Percentiles rank a stretch among this genome's conserved stretches.
These are phyloP conservation scores for Euura saliciscinereae DNA, from an alignment of 1,140 invertebrate genomes.

Conservation along the genomic window DNA sequence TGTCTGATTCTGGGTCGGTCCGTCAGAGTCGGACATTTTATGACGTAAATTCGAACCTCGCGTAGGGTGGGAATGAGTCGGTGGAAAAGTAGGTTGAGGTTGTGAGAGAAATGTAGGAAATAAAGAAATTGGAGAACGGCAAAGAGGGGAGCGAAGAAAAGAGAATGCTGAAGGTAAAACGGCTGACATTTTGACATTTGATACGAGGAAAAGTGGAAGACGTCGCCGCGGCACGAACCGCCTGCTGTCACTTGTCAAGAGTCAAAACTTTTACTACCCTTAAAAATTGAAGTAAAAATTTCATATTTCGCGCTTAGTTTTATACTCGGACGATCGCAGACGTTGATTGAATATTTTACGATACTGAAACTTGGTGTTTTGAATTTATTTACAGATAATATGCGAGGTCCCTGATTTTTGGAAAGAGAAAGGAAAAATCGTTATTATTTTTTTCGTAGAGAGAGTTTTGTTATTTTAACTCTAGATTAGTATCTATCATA, in stretches of 20 bases:
- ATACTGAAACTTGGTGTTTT: not conserved
- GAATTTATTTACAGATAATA: no score
- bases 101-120: slow-evolving; percentile 13
- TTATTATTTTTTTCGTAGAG: no score
- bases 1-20: no score
- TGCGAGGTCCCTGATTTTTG: no score
- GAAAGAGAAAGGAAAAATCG: not conserved
- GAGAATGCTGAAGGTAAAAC: slow-evolving; percentile 2
- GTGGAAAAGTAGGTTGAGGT: not conserved
- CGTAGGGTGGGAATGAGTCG: no score
- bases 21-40: no score
- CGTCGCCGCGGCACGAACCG: not conserved
- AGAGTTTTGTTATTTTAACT: no score
- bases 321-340: not conserved
- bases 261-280: not conserved
- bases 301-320: not conserved
- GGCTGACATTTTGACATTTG: slow-evolving; percentile 2
- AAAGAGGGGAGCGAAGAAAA: slow-evolving; percentile 10
- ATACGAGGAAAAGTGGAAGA: not conserved
- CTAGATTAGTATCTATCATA: no score
- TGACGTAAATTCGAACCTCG: no score
- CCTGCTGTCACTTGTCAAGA: not conserved
- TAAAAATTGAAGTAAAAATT: not conserved
- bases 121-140: slow-evolving; percentile 13
- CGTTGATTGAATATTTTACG: slow-evolving; percentile 3